Conservation (phyloP, 2,888 invertebrate genomes). For the Tromatobia lineatoria region DNA sequence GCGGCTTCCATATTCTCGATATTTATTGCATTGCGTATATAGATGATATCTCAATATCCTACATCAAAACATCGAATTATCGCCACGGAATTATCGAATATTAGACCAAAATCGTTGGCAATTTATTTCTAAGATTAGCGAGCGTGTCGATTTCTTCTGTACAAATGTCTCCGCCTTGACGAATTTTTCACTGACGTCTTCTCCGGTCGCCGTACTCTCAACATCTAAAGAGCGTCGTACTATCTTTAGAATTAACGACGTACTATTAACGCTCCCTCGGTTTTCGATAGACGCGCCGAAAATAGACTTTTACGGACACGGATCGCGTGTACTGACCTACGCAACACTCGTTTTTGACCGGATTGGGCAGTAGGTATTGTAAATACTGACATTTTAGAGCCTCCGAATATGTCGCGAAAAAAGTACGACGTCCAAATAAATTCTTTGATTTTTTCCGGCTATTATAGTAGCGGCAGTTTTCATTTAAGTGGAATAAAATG, state of each 20-base stretch:
- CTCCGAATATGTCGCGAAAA: not conserved
- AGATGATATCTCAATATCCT: constrained; percentile 62
- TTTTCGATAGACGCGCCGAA: constrained; percentile 46
- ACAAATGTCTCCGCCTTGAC: constrained; percentile 6
- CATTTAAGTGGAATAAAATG: constrained; percentile 5
- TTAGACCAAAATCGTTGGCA: constrained; percentile 60
- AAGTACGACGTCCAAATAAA: constrained; percentile 6
- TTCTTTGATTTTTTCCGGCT: constrained; percentile 13
- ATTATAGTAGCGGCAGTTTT: constrained; percentile 20
- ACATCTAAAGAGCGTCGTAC: constrained; percentile 8
- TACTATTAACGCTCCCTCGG: constrained; percentile 32
- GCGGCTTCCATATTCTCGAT: not conserved
- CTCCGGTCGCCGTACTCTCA: constrained; percentile 34
- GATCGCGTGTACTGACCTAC: constrained; percentile 44
- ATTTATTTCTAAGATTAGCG: constrained; percentile 25
- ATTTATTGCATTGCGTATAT: constrained; percentile 67
- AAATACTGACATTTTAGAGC: constrained; percentile 23
- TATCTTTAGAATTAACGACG: constrained; percentile 57
- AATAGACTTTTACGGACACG: constrained; percentile 43
- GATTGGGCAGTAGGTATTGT: constrained; percentile 19
- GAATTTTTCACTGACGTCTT: constrained; percentile 6
- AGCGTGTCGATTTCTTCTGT: constrained; percentile 12
- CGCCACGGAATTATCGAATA: constrained; percentile 64
- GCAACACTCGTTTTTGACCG: constrained; percentile 13
- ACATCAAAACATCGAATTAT: constrained; percentile 70